Percentiles rank a stretch among this genome's conserved stretches.
phyloP scores from a whole-genome alignment of 2,797 vertebrate species.

The Pantherophis alleghaniensis region DNA sequence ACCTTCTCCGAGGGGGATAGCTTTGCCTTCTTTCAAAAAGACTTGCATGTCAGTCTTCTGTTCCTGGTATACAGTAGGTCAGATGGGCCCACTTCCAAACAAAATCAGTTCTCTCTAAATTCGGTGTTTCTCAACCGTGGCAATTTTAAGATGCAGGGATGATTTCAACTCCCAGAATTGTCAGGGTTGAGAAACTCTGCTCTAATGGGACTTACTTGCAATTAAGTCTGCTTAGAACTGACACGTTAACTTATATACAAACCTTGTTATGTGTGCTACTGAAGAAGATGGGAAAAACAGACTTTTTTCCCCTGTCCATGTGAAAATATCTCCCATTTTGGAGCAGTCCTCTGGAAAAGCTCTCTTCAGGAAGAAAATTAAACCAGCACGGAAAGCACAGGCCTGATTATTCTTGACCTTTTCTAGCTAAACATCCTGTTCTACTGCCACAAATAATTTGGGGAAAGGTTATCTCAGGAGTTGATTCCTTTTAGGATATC shows the following conservation, averaged over 20 bases:
- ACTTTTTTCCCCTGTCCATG: no score
- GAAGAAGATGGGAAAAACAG: background rate
- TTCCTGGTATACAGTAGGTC: background rate
- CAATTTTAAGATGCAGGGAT: background rate
- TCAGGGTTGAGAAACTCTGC: background rate
- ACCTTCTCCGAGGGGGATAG: background rate
- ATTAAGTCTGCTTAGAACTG: background rate
- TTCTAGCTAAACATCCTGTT: background rate
- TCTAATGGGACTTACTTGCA: background rate
- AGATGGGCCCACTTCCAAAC: background rate
- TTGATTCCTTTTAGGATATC: background rate
- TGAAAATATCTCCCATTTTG: background rate
- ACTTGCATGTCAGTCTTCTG: background rate
- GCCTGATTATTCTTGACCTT: background rate
- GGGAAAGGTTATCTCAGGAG: background rate
- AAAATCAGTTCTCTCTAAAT: background rate
- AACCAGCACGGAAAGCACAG: background rate
- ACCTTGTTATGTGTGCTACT: background rate
- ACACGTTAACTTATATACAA: background rate
- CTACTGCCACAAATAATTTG: background rate
- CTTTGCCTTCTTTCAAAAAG: background rate
- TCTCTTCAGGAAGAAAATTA: background rate
- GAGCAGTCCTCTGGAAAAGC: background rate
- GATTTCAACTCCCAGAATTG: background rate
- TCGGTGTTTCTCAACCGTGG: background rate